Conservation (phyloP, 92 coral and sea anemone genomes). For the Blastomussa wellsi region DNA sequence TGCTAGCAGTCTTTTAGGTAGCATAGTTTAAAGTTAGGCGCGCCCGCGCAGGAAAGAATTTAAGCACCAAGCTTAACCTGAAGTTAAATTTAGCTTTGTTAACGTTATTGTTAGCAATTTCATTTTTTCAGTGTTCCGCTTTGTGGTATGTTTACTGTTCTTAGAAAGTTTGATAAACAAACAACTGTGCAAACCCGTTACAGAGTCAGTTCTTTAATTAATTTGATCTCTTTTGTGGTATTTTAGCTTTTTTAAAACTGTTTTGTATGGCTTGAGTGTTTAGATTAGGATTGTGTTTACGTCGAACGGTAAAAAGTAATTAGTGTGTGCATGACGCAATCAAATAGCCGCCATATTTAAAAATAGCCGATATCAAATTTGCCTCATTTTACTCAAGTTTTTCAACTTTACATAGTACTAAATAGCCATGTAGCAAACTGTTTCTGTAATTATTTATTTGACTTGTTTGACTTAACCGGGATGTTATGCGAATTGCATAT, state of each 20-base stretch:
- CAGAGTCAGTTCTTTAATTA: neutral
- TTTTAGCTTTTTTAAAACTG: no score
- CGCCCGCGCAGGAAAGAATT: neutral
- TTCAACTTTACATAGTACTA: neutral
- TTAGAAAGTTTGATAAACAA: neutral
- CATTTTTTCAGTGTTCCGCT: neutral
- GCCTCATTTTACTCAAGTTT: neutral
- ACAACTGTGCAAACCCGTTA: neutral
- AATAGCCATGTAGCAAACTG: neutral
- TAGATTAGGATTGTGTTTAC: neutral
- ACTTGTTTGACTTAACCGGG: neutral
- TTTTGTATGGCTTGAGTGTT: neutral
- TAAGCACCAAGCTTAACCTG: neutral
- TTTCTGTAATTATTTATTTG: neutral
- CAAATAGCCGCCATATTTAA: neutral
- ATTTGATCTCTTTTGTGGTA: neutral
- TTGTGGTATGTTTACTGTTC: neutral
- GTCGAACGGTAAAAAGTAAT: neutral
- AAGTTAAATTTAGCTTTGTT: neutral
- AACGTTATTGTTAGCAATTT: neutral
- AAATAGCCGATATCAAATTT: neutral
- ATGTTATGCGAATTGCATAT: neutral
- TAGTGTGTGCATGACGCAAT: neutral
- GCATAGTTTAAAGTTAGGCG: neutral
- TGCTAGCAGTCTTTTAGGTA: neutral